Percentiles rank a stretch among this genome's conserved stretches.
Conservation (phyloP, 2,113 vertebrate genomes). For the Psilopsiagon aurifrons region DNA sequence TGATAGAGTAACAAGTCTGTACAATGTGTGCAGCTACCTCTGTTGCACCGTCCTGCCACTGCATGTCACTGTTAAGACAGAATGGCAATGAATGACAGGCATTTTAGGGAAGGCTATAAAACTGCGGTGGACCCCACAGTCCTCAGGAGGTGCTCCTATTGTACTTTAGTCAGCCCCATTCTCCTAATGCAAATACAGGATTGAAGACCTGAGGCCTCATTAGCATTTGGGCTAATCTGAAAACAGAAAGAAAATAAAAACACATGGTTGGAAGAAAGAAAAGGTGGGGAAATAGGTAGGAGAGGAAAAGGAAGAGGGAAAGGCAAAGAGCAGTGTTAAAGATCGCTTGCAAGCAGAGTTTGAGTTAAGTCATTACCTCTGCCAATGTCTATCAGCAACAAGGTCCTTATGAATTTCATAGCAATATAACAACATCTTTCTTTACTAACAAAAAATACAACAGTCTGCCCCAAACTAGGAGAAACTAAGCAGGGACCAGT, state of each 20-base stretch:
- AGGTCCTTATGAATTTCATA: not conserved
- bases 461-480: not conserved
- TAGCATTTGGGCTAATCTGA: not conserved
- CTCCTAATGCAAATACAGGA: not conserved
- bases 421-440: not conserved
- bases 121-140: fast-evolving
- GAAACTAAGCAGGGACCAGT: not conserved
- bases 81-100: not conserved
- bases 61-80: slow-evolving; percentile 26
- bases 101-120: not conserved
- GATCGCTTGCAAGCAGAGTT: not conserved
- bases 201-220: not conserved
- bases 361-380: not conserved
- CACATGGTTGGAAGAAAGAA: not conserved
- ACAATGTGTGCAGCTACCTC: not conserved
- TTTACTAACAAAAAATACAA: not conserved
- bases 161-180: not conserved
- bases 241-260: not conserved
- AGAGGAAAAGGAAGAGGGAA: not conserved
- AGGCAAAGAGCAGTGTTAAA: not conserved
- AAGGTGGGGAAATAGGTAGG: not conserved
- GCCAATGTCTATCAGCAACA: not conserved
- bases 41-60: slow-evolving; percentile 13
- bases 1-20: not conserved
- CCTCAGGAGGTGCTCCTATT: not conserved